Conservation (phyloP, 2,797 vertebrate species). For the Chrysocyon brachyurus region DNA sequence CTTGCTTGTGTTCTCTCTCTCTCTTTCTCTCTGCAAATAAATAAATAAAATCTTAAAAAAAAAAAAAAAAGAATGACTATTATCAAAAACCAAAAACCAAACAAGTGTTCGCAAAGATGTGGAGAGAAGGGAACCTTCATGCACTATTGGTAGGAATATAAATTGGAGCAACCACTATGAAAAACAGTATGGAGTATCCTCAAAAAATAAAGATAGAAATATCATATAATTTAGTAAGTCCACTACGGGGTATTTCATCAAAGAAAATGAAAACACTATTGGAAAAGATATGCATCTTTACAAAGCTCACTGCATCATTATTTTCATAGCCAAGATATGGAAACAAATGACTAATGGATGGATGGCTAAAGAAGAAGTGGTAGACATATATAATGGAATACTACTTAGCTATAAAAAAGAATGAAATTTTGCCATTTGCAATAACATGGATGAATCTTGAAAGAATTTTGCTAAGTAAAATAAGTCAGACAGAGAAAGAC, state of each 20-base stretch:
- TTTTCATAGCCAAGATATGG: neutral
- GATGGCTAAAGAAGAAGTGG: neutral
- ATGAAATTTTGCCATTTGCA: neutral
- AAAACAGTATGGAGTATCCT: neutral
- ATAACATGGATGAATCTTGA: neutral
- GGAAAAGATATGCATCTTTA: neutral
- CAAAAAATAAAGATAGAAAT: neutral
- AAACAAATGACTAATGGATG: neutral
- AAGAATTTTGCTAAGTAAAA: neutral
- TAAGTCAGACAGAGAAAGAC: neutral
- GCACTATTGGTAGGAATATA: neutral
- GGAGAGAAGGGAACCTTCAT: neutral
- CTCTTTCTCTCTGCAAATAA: no score
- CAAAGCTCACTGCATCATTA: neutral
- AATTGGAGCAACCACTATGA: neutral
- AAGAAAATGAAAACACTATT: neutral
- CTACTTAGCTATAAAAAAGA: neutral
- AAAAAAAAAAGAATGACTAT: neutral
- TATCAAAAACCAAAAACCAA: neutral
- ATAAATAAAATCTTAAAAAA: no score
- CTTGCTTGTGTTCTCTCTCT: no score
- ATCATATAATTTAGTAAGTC: neutral
- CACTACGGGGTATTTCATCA: neutral
- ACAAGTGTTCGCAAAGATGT: neutral
- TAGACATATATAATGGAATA: neutral